Percentiles rank a stretch among this genome's conserved stretches.
phyloP scores from a whole-genome alignment of 35 echinoderm and acorn worm species.

The Diadema setosum region DNA sequence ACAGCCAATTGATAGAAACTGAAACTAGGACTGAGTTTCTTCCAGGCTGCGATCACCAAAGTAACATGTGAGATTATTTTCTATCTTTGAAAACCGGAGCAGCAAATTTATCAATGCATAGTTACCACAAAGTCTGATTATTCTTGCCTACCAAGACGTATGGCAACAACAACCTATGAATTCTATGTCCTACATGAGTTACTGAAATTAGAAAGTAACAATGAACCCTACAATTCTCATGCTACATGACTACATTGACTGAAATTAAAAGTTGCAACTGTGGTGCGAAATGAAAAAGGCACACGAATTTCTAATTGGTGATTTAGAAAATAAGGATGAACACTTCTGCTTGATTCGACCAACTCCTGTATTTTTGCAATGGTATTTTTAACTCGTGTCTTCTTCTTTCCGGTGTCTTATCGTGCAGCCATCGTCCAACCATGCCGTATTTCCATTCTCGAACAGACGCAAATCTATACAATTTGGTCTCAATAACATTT shows the following conservation, averaged over 20 bases:
- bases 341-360: background rate
- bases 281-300: background rate
- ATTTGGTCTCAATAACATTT: slow-evolving; percentile 10
- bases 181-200: background rate
- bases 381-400: background rate
- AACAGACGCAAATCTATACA: background rate
- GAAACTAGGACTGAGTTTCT: too few species aligned
- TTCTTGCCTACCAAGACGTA: too few species aligned
- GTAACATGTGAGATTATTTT: too few species aligned
- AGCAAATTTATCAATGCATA: too few species aligned
- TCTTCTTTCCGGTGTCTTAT: background rate
- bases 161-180: too few species aligned
- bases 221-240: background rate
- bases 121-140: too few species aligned
- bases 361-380: background rate
- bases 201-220: background rate
- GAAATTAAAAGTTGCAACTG: background rate
- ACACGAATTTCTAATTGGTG: too few species aligned
- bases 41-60: too few species aligned
- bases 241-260: background rate
- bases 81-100: too few species aligned
- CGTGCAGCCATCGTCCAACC: background rate
- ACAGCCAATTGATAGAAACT: too few species aligned
- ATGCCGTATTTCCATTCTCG: background rate
- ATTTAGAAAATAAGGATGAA: too few species aligned